Base-by-base conservation (phyloP, 2,113 vertebrate species). In the Paraplagusia blochii region DNA sequence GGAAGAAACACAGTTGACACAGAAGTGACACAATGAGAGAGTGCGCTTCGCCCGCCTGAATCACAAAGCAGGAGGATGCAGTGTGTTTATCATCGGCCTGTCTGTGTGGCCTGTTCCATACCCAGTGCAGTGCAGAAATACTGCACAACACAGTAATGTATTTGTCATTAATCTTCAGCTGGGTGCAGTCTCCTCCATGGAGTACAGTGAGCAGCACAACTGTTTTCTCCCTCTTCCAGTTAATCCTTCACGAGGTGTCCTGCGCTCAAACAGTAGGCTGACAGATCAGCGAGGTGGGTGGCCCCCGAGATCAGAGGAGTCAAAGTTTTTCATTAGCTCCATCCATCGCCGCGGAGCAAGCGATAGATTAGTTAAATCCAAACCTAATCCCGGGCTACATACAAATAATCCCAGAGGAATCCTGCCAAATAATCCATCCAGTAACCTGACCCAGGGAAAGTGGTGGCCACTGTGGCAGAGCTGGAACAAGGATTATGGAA, bases 301-400 rank as follows among this genome's bases (percentile, higher is more conserved):
- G n/a, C 16, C 19, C 56, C 52, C 14, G 63, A 63, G 53, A 77
- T 82, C 78, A 58, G 59, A 65, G 49, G 64, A 63, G 61, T 65
- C 44, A 49, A 57, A 49, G 59, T 61, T 64, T 58, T 80, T 89
- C 85, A 86, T 87, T 86, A 90, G 75, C 75, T 81, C 74, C 74
- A 59, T 66, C 64, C 71, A 76, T 77, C 82, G 66, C 54, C 54
- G 66, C 62, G n/a, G 59, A 52, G 59, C 62, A 76, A 81, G 72
- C 64, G 76, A 86, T 74, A 81, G 69, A 79, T 70, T 65, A 69
- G 56, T 33, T 71, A 81, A 88, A 85, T 84, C 84, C 78, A 61
- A 66, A 44, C 46, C 64, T 80, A 83, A 87, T 88, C 81, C 74
- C 35, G 48, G 68, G 76, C 79, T 76, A 74, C 73, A 60, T 43